Evolutionary conservation across 2,888 invertebrate species (phyloP), one percentile per base, ranked within the genome.

Genomic region (Leptopterna dolabrata): DNA sequence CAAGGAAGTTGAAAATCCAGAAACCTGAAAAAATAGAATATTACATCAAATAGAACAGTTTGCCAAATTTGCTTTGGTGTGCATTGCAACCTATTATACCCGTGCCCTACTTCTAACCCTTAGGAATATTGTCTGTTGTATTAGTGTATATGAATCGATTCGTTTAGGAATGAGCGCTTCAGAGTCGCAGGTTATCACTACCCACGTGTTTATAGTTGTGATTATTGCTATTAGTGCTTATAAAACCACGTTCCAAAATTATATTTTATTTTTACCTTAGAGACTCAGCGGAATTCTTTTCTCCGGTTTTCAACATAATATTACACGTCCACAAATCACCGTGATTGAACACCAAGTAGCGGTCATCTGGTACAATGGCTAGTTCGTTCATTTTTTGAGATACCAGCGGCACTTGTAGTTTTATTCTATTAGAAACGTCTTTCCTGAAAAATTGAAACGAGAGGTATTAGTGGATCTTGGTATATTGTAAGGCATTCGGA

Each of bases 241-340:
- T 4, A 2, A 36, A 2, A 36, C 2, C 36, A 36, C 7, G 7
- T 36, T 4, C 2, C 2, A 36, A 36, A 4, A 7, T 36, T 2
- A 36, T 2, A 51, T 0, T 6, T 51, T 0, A 11, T n/a, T 51
- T 16, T 11, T 24, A 24, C 63, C 63, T 63, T 1, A 63, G 19
- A 19, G 63, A 24, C 9, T 11, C 24, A 6, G 27, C 11, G 24
- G 63, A 27, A 27, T 24, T 24, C 9, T 2, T 9, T 63, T 63
- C 63, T 24, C 24, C 63, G 4, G 6, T 24, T 63, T 63, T 63
- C 41, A 16, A 16, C 30, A 73, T 36, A 11, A 73, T 73, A 29
- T 73, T 73, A 19, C 73, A 73, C 16, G 30, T 73, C 73, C 73
- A 73, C 30, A 73, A 30, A 16, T 73, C 73, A 19, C 73, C 73